These are phyloP conservation scores for Pycnonotus jocosus DNA, from an alignment of 2,113 vertebrate species.

Conservation along the genomic window DNA sequence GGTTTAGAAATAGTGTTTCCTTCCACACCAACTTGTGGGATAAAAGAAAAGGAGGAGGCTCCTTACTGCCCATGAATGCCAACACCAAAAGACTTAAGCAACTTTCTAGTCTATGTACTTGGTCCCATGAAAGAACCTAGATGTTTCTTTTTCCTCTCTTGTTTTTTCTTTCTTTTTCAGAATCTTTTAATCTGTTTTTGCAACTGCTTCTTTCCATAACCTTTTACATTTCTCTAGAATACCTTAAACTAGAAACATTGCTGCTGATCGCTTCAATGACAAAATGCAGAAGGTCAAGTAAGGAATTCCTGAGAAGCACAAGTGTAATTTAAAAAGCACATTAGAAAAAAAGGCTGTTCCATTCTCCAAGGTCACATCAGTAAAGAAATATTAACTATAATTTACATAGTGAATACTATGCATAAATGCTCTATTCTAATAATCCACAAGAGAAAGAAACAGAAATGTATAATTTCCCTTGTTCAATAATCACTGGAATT, in stretches of 20 bases:
- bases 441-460: constrained; percentile 11
- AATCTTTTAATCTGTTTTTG: constrained; percentile 64
- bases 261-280: constrained; percentile 23
- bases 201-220: constrained; percentile 57
- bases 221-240: constrained; percentile 58
- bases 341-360: constrained; percentile 12
- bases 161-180: constrained; percentile 13
- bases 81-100: constrained; percentile 74
- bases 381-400: background rate
- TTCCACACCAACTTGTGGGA: constrained; percentile 73
- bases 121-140: constrained; percentile 66
- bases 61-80: constrained; percentile 74
- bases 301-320: constrained; percentile 36
- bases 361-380: background rate
- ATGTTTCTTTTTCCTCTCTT: constrained; percentile 69
- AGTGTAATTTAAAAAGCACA: constrained; percentile 18
- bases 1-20: constrained; percentile 82
- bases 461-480: background rate
- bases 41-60: constrained; percentile 78
- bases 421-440: background rate
- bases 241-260: constrained; percentile 55
- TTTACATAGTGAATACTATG: background rate
- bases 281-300: constrained; percentile 46
- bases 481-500: background rate
- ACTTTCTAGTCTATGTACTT: constrained; percentile 69